These are phyloP conservation scores for Nyctalus aviator DNA, from an alignment of 2,797 vertebrate species.

Conservation along the genomic window DNA sequence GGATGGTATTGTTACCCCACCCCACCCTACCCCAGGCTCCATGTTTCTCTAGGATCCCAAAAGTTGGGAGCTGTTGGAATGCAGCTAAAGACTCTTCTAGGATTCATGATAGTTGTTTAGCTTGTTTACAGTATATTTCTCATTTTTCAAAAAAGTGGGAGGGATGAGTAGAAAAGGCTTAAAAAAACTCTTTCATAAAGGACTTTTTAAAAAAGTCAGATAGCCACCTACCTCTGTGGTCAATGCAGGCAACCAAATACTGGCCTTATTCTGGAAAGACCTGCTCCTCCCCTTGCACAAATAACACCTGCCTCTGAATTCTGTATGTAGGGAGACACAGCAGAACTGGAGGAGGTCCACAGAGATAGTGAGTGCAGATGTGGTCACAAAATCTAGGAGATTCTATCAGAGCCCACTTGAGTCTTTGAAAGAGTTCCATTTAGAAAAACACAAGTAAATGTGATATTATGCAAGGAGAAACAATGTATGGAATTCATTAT, in stretches of 20 bases:
- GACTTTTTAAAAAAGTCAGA: constrained; percentile 10
- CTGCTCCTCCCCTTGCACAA: not conserved
- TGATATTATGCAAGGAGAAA: constrained; percentile 73
- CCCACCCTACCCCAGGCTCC: not conserved
- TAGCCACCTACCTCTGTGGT: not conserved
- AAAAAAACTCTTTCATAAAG: constrained; percentile 6
- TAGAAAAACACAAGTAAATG: constrained; percentile 71
- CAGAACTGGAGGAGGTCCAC: not conserved
- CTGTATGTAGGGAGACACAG: not conserved
- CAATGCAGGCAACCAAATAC: constrained; percentile 38
- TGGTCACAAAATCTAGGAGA: constrained; percentile 20
- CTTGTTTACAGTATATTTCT: not conserved
- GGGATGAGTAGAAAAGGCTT: not conserved
- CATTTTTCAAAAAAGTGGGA: constrained; percentile 39
- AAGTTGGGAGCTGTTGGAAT: not conserved
- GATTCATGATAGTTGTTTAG: not conserved
- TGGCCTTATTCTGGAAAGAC: constrained; percentile 23
- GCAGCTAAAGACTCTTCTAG: not conserved
- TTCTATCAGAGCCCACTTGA: constrained; percentile 47
- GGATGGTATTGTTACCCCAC: not conserved
- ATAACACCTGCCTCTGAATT: constrained; percentile 40
- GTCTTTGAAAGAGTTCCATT: constrained; percentile 42
- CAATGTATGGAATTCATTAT: constrained; percentile 70
- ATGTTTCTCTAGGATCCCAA: not conserved
- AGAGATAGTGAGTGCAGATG: constrained; percentile 42